Conservation (phyloP, 2,797 vertebrate species). For the Euthynnus affinis region DNA sequence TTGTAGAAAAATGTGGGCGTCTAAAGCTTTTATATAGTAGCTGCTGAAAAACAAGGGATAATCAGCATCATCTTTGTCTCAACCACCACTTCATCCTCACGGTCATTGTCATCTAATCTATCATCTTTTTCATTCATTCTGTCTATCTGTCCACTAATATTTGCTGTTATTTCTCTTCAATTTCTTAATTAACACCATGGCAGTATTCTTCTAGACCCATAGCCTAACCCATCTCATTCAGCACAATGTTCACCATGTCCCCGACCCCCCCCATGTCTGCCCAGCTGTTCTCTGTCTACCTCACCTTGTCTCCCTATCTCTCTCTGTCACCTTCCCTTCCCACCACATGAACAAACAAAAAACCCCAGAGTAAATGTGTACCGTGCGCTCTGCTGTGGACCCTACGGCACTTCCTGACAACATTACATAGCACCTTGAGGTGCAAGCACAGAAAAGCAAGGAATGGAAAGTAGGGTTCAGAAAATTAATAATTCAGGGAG, state of each 20-base stretch:
- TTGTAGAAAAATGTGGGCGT: too few relatives aligned
- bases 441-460: not conserved
- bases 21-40: not conserved
- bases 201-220: not conserved
- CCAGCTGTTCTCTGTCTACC: not conserved
- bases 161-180: too few relatives aligned
- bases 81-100: not conserved
- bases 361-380: not conserved
- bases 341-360: not conserved
- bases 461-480: not conserved
- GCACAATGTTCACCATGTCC: not conserved
- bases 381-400: not conserved
- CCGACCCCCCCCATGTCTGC: too few relatives aligned
- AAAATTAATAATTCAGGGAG: not conserved
- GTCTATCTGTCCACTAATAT: too few relatives aligned
- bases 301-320: not conserved
- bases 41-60: not conserved
- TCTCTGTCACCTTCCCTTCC: not conserved
- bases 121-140: not conserved
- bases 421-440: not conserved
- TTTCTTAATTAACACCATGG: not conserved
- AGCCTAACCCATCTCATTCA: not conserved
- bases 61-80: too few relatives aligned
- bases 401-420: not conserved
- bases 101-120: not conserved